Conservation (phyloP, 2,797 vertebrate species). For the Xiphophorus birchmanni region DNA sequence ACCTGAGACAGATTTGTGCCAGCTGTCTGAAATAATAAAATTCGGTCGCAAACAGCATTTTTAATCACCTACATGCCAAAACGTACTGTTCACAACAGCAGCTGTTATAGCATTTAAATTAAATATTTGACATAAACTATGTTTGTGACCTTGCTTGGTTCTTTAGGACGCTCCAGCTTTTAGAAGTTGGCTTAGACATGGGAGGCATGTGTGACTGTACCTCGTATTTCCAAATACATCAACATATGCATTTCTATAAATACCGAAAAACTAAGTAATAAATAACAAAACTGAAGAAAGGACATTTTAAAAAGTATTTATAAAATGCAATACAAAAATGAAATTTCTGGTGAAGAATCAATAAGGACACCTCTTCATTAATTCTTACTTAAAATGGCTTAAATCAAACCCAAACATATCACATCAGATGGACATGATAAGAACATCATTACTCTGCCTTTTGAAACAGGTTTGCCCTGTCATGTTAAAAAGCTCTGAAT, state of each 20-base stretch:
- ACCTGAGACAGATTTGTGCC: conserved; percentile 6
- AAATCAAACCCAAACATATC: background rate
- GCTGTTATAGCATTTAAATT: conserved; percentile 1
- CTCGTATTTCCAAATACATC: background rate
- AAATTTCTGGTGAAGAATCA: background rate
- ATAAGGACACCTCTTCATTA: background rate
- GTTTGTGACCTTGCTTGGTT: background rate
- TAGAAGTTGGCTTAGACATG: background rate
- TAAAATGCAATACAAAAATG: background rate
- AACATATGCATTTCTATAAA: background rate
- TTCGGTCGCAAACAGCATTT: conserved; percentile 8
- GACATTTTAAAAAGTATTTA: background rate
- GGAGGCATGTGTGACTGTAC: background rate
- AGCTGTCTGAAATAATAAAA: conserved; percentile 11
- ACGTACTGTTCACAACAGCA: conserved; percentile 4
- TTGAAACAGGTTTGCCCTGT: background rate
- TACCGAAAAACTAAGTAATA: background rate
- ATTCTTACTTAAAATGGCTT: background rate
- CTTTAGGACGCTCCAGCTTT: background rate
- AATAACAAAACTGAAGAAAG: background rate
- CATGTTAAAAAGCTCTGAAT: background rate
- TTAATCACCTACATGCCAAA: conserved; percentile 7
- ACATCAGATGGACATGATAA: background rate
- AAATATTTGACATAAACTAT: background rate
- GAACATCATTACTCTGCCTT: background rate